phyloP scores from a whole-genome alignment of 2,888 invertebrate genomes.

The Phengaris arion region DNA sequence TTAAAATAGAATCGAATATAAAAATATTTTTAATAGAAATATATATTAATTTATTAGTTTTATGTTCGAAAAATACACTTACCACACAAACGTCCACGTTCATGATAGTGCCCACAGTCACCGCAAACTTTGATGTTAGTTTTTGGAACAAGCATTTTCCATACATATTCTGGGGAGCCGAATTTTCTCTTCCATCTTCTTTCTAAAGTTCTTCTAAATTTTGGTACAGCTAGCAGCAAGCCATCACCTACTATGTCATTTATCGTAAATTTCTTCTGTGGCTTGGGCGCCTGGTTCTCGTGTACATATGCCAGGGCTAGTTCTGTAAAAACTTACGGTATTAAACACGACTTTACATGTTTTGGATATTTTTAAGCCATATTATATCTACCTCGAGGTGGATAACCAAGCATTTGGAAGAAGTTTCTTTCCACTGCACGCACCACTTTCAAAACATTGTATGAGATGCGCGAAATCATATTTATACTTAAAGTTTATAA shows the following conservation, averaged over 20 bases:
- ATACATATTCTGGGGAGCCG: constrained; percentile 82
- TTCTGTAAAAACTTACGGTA: constrained; percentile 49
- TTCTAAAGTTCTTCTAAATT: constrained; percentile 87
- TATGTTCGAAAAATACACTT: constrained; percentile 52
- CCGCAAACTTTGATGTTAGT: constrained; percentile 87
- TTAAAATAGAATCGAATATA: not conserved
- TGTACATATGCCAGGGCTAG: constrained; percentile 58
- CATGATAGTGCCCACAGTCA: constrained; percentile 91
- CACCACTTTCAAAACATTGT: constrained; percentile 49
- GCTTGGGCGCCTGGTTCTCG: constrained; percentile 43
- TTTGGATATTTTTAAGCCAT: not conserved
- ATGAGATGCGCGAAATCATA: constrained; percentile 56
- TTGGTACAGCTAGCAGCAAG: constrained; percentile 90
- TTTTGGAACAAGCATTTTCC: constrained; percentile 86
- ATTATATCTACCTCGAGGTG: constrained; percentile 58
- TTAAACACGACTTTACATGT: not conserved
- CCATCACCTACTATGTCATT: constrained; percentile 85
- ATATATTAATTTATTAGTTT: not conserved
- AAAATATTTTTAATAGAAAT: not conserved
- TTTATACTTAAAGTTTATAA: constrained; percentile 25
- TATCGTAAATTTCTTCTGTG: constrained; percentile 68
- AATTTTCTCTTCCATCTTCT: constrained; percentile 85
- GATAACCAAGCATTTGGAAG: constrained; percentile 57
- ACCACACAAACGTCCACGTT: constrained; percentile 90
- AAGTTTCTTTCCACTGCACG: constrained; percentile 58